phyloP scores from a whole-genome alignment of 1,140 invertebrate species.

The Brachionus rubens region DNA sequence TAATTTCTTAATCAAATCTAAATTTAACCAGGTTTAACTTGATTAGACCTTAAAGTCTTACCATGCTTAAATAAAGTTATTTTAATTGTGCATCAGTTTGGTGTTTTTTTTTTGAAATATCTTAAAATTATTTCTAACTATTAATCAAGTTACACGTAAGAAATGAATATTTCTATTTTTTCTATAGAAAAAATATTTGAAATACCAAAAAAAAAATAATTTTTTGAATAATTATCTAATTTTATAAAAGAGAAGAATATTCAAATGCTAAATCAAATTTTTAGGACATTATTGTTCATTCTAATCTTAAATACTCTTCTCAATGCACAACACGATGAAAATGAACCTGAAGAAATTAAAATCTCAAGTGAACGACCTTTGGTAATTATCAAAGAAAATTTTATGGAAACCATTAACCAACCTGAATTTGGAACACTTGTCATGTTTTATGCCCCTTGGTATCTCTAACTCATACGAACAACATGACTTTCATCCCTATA shows the following conservation, averaged over 20 bases:
- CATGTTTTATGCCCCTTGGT: slow-evolving; percentile 32
- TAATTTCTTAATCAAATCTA: too few species aligned
- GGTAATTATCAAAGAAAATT: background rate
- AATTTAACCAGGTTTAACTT: too few species aligned
- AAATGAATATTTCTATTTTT: background rate
- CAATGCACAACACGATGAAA: background rate
- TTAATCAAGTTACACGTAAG: background rate
- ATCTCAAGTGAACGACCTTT: background rate
- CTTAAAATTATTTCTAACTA: background rate
- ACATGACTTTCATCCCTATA: too few species aligned
- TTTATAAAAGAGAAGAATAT: too few species aligned
- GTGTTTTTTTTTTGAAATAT: background rate
- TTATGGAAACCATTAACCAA: slow-evolving; percentile 11
- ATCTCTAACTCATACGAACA: background rate
- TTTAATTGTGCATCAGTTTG: background rate
- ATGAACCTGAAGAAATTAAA: background rate
- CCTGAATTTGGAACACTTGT: slow-evolving; percentile 13
- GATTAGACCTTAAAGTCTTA: too few species aligned
- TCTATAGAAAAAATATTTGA: too few species aligned
- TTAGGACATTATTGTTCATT: background rate
- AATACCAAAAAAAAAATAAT: too few species aligned
- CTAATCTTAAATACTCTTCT: background rate
- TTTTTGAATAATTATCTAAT: too few species aligned
- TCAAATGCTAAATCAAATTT: too few species aligned
- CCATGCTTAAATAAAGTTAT: background rate